phyloP scores from a whole-genome alignment of 2,888 invertebrate genomes.

The Spatulosminthurus flaviceps region DNA sequence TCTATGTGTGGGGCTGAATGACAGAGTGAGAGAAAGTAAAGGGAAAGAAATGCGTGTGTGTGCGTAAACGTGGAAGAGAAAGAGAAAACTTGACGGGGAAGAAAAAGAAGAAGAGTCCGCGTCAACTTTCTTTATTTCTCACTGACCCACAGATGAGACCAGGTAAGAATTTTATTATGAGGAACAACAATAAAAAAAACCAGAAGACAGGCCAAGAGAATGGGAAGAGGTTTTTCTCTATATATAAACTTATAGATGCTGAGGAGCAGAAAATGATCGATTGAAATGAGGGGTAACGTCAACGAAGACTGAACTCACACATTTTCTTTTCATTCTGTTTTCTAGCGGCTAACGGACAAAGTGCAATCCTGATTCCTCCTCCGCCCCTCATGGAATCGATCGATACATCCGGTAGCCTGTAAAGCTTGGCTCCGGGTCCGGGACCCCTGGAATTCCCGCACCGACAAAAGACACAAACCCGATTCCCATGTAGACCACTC shows the following conservation, averaged over 20 bases:
- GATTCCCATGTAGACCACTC: conserved; percentile 32
- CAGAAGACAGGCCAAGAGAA: conserved; percentile 27
- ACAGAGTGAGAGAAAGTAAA: conserved; percentile 4
- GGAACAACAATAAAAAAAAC: conserved; percentile 5
- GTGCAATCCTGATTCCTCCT: conserved; percentile 39
- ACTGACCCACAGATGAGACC: neutral
- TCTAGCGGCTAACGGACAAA: conserved; percentile 53
- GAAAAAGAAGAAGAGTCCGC: conserved; percentile 30
- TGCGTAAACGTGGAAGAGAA: conserved; percentile 20
- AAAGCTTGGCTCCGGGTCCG: conserved; percentile 32
- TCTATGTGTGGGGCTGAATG: neutral
- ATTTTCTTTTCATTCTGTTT: conserved; percentile 57
- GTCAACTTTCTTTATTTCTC: neutral
- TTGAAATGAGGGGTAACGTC: conserved; percentile 31
- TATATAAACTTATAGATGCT: conserved; percentile 8
- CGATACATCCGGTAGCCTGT: conserved; percentile 32
- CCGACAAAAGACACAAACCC: conserved; percentile 39
- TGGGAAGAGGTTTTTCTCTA: conserved; percentile 14
- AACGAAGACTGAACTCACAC: conserved; percentile 30
- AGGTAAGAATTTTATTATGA: conserved; percentile 16
- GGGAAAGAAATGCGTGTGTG: neutral
- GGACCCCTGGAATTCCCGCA: conserved; percentile 41
- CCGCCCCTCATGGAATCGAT: conserved; percentile 34
- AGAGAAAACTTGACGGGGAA: neutral
- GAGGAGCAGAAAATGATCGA: conserved; percentile 40